Base-by-base conservation (phyloP, 2,113 vertebrate species). In the Anarrhichthys ocellatus region DNA sequence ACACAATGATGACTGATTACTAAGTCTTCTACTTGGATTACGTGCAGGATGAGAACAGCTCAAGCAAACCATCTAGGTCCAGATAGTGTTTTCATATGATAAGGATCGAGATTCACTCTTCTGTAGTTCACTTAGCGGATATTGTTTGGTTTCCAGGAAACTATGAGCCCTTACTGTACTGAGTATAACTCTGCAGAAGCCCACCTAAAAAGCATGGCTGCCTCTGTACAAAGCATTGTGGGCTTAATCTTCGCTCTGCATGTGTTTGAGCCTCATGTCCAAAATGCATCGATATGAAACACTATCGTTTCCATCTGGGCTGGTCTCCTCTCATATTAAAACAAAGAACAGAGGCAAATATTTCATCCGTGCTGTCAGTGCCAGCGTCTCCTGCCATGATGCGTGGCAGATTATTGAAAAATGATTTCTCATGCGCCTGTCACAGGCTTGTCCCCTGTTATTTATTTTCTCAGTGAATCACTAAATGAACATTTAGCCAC, bases 401-500 rank as follows among this genome's bases (percentile, higher is more conserved):
- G 85, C 90, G 82, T 88, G 83, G 88, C 85, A 85, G 90, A 91
- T 92, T 93, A 94, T 93, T 94, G 91, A 94, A 93, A 93, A 94
- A 94, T 92, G 85, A 93, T 94, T 94, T 90, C 87, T 92, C 92
- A 86, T 77, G 85, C 56, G 86, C 88, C 81, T 92, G 92, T 93
- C 93, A 88, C 84, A 86, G 90, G 77, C 91, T 82, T 84, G 90
- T 92, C 93, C 91, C 67, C 76, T 50, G 88, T 94, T 94, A 93
- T 95, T 95, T 93, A 94, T 95, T 94, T 93, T 92, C 88, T 84
- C 87, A 52, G 85, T 86, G 92, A 94, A 93, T 94, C 90, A 92
- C 91, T 91, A 91, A 88, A 93, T 87, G 89, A 93, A 93, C 92
- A 93, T 94, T 93, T 92, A 94, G 92, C 88, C 90, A 92, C 93